phyloP scores from a whole-genome alignment of 2,888 invertebrate genomes.

The Nomada flava region DNA sequence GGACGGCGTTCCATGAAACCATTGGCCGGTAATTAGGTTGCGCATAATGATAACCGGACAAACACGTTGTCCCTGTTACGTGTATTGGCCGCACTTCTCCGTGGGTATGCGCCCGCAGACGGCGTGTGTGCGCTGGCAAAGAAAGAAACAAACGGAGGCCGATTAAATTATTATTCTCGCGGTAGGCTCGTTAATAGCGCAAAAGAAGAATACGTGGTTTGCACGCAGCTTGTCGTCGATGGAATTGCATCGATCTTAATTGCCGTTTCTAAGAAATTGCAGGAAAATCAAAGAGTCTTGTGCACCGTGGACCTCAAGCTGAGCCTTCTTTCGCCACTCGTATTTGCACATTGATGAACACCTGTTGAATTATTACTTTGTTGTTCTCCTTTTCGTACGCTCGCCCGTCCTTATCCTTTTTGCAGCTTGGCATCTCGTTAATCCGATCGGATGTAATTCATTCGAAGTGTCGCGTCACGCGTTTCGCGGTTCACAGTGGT shows the following conservation, averaged over 20 bases:
- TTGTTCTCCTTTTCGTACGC: slow-evolving; percentile 20
- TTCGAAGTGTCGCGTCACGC: neutral
- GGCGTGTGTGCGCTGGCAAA: slow-evolving; percentile 21
- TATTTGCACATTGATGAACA: slow-evolving; percentile 55
- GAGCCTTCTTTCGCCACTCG: slow-evolving; percentile 30
- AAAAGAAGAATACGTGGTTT: slow-evolving; percentile 41
- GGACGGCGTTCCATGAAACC: slow-evolving; percentile 70
- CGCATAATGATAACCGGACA: slow-evolving; percentile 70
- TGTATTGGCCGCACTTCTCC: neutral
- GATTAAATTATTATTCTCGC: slow-evolving; percentile 69
- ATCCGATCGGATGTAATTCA: neutral
- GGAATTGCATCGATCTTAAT: slow-evolving; percentile 57
- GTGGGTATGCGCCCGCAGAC: neutral
- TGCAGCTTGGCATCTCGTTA: neutral
- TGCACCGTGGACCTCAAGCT: neutral
- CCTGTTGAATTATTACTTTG: slow-evolving; percentile 42
- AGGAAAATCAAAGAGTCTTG: slow-evolving; percentile 34
- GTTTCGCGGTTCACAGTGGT: neutral
- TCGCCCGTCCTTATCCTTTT: neutral
- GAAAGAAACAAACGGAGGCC: slow-evolving; percentile 21
- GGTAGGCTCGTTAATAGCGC: slow-evolving; percentile 55
- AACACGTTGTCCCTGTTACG: slow-evolving; percentile 55
- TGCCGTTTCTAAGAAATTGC: slow-evolving; percentile 51
- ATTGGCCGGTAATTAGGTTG: slow-evolving; percentile 72
- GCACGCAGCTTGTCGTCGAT: slow-evolving; percentile 23